Evolutionary conservation across 2,888 invertebrate species (phyloP).

Genomic region (Drosophila meridionalis): DNA sequence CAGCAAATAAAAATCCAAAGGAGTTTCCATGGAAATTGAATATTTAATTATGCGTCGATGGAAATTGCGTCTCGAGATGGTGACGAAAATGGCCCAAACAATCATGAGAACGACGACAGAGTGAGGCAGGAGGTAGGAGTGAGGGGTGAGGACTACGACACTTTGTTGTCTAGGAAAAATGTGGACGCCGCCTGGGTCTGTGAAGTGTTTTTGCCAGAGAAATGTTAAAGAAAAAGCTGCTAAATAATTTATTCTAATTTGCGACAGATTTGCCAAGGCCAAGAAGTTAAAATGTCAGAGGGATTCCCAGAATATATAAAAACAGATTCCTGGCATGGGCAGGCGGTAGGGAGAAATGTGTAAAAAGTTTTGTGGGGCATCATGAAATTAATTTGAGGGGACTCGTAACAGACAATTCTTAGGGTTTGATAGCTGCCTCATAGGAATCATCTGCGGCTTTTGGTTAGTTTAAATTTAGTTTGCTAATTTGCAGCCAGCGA

Average conservation of each 20-base stretch:
- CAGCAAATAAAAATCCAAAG: conserved; percentile 48
- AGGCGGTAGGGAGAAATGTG: conserved; percentile 20
- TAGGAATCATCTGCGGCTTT: conserved; percentile 26
- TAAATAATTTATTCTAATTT: conserved; percentile 75
- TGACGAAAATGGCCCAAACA: conserved; percentile 64
- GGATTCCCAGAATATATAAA: conserved; percentile 2
- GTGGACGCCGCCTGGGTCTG: conserved; percentile 34
- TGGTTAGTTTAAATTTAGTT: conserved; percentile 27
- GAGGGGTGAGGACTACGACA: neutral
- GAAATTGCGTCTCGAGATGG: conserved; percentile 66
- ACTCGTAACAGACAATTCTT: conserved; percentile 29
- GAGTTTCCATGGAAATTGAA: conserved; percentile 68
- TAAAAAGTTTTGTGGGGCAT: conserved; percentile 33
- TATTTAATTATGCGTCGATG: conserved; percentile 73
- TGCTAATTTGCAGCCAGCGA: conserved; percentile 30
- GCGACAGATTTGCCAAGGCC: conserved; percentile 53
- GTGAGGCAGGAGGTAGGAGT: neutral
- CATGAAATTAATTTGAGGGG: conserved; percentile 39
- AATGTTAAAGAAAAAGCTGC: conserved; percentile 41
- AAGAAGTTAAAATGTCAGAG: conserved; percentile 45
- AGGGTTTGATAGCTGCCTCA: conserved; percentile 36
- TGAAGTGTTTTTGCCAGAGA: conserved; percentile 40
- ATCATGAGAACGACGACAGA: conserved; percentile 26
- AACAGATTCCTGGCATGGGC: neutral
- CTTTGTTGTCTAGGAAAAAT: conserved; percentile 49